Base-by-base conservation (phyloP, 2,888 invertebrate genomes). In the Oxytorus armatus region DNA sequence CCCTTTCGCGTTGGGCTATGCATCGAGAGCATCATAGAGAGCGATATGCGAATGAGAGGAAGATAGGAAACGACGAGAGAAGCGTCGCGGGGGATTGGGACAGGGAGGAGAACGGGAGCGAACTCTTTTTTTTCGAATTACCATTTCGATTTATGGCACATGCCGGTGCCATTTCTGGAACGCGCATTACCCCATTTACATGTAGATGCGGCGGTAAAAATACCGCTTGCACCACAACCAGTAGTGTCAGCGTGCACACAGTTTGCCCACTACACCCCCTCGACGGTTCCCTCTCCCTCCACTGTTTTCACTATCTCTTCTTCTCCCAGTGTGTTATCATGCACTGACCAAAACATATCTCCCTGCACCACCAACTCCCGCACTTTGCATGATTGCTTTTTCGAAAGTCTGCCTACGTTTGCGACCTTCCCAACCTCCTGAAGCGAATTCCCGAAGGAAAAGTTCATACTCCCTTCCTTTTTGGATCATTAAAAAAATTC, bases 61-160 rank as follows among this genome's bases (percentile, higher is more conserved):
- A 57, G 23, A 72, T 59, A 36, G 36, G 42, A 53, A 79, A 66
- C 25, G 65, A 21, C 53, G n/a, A 33, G 29, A 16, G n/a, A 49
- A 73, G 44, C 29, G 33, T 29, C 33, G 21, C 49, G 53, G 16
- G 5, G 7, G 14, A 1, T 25, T 29, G 47, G 25, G 18, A 23
- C 8, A 11, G n/a, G 25, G 14, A 44, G 18, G 10, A 7, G 2
- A 16, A 3, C 33, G 49, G 11, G 51, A 16, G 25, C 42, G 18
- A 61, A 39, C 42, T 33, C 55, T 61, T 76, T 78, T n/a, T 70
- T 80, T 81, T 81, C 82, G 72, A 88, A 86, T 87, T 85, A 87
- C 83, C 84, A 86, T 88, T 88, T 87, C 88, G 88, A 88, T 88
- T 88, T 88, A 88, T 87, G 80, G 82, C 69, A 77, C 84, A 79